phyloP scores from a whole-genome alignment of 2,797 vertebrate genomes.

The Rhincodon typus region DNA sequence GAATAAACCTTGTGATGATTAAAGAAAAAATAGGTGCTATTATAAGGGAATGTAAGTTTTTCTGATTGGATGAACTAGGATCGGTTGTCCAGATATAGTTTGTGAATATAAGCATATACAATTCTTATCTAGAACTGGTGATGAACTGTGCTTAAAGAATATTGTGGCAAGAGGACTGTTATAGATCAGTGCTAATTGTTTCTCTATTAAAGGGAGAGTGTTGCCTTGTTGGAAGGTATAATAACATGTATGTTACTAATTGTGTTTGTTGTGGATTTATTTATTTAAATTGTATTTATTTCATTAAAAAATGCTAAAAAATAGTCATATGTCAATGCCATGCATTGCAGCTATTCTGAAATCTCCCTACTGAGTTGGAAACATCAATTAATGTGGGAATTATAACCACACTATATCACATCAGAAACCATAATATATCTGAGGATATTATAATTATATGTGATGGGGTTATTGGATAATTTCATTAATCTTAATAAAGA shows the following conservation, averaged over 20 bases:
- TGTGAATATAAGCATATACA: not conserved
- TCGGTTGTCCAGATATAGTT: not conserved
- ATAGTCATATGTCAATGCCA: slow-evolving; percentile 10
- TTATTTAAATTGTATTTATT: slow-evolving; percentile 22
- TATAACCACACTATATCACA: not conserved
- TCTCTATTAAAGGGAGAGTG: not conserved
- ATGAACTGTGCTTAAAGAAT: not conserved
- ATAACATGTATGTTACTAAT: not conserved
- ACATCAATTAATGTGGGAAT: not conserved
- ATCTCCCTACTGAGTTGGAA: not conserved
- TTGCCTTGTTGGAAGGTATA: not conserved
- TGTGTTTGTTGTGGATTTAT: slow-evolving; percentile 6
- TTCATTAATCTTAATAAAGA: not conserved
- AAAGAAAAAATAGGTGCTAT: not conserved
- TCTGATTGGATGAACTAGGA: not conserved
- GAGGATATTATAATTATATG: not conserved
- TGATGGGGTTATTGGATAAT: not conserved
- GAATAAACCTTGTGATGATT: not conserved
- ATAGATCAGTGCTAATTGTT: not conserved
- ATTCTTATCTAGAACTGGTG: not conserved
- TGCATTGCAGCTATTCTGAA: slow-evolving; percentile 18
- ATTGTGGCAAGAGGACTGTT: not conserved
- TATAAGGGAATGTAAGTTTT: not conserved
- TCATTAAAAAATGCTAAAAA: not conserved
- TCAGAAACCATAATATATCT: not conserved